phyloP scores from a whole-genome alignment of 2,797 vertebrate genomes.

The Betta splendens region DNA sequence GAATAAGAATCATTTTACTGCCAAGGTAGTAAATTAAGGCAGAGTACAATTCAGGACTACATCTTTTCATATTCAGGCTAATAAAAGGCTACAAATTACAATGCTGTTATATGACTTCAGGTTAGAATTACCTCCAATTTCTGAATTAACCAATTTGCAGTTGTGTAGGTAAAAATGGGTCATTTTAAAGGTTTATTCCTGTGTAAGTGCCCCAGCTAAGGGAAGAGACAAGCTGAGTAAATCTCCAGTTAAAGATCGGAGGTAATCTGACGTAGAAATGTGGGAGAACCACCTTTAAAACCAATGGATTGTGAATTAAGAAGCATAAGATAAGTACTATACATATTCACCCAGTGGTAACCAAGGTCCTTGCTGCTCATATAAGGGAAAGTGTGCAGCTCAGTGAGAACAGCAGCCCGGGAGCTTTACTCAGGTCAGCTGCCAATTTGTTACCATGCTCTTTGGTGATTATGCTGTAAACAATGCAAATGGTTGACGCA shows the following conservation, averaged over 20 bases:
- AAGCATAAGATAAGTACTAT: no score
- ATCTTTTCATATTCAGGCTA: neutral
- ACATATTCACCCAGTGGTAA: neutral
- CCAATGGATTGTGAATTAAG: no score
- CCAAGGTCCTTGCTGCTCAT: neutral
- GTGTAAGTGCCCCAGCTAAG: neutral
- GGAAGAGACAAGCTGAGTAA: neutral
- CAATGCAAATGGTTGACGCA: no score
- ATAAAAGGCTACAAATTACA: slow-evolving; percentile 1
- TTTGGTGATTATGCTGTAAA: neutral
- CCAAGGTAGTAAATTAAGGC: no score
- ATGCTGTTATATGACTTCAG: neutral
- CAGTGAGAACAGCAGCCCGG: slow-evolving; percentile 11
- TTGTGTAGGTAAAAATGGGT: neutral
- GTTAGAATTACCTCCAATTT: slow-evolving; percentile 2
- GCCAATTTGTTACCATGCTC: neutral
- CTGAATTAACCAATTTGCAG: slow-evolving; percentile 1
- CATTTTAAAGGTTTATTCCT: slow-evolving; percentile 4
- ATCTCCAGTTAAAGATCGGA: no score
- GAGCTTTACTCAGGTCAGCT: neutral
- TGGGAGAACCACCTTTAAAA: slow-evolving; percentile 9
- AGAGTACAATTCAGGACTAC: neutral
- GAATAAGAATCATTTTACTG: neutral
- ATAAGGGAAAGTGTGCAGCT: no score
- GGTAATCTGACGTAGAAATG: no score